phyloP scores from a whole-genome alignment of 1,140 invertebrate species.

The Cecropterus lyciades region DNA sequence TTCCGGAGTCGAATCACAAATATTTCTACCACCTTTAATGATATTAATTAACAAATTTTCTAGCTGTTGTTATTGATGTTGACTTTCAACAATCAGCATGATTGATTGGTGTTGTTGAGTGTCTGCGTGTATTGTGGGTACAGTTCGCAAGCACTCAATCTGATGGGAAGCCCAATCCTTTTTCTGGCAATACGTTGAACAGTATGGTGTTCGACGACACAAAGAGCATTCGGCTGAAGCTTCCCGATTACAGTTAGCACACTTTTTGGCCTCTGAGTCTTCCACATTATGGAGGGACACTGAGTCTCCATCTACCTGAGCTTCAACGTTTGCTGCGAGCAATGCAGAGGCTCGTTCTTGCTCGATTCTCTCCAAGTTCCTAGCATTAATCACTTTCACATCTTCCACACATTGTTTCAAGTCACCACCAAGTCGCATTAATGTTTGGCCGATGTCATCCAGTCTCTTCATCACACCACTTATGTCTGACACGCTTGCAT shows the following conservation, averaged over 20 bases:
- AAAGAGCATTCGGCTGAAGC: conserved; percentile 93
- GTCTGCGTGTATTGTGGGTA: conserved; percentile 82
- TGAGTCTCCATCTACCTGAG: conserved; percentile 82
- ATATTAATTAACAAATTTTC: too few relatives aligned
- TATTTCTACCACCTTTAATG: too few relatives aligned
- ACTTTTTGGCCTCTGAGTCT: conserved; percentile 81
- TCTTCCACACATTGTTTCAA: conserved; percentile 89
- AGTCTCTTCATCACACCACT: conserved; percentile 87
- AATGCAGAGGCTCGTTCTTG: conserved; percentile 88
- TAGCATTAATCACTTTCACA: conserved; percentile 85
- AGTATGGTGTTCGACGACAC: conserved; percentile 93
- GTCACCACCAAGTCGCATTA: conserved; percentile 88
- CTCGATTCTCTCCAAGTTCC: conserved; percentile 87
- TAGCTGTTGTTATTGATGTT: conserved; percentile 73
- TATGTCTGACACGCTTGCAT: conserved; percentile 74
- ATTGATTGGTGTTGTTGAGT: conserved; percentile 85
- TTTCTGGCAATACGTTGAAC: conserved; percentile 93
- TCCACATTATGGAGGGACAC: conserved; percentile 66
- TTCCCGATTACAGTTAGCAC: conserved; percentile 94
- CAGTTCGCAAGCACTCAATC: conserved; percentile 90
- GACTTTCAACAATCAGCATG: conserved; percentile 88
- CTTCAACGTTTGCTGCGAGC: conserved; percentile 87
- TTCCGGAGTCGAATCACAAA: too few relatives aligned
- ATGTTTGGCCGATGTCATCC: conserved; percentile 88
- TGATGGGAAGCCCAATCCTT: conserved; percentile 95